These are phyloP conservation scores for Callithrix jacchus DNA, from an alignment of 2,113 vertebrate genomes.

Conservation along the genomic window DNA sequence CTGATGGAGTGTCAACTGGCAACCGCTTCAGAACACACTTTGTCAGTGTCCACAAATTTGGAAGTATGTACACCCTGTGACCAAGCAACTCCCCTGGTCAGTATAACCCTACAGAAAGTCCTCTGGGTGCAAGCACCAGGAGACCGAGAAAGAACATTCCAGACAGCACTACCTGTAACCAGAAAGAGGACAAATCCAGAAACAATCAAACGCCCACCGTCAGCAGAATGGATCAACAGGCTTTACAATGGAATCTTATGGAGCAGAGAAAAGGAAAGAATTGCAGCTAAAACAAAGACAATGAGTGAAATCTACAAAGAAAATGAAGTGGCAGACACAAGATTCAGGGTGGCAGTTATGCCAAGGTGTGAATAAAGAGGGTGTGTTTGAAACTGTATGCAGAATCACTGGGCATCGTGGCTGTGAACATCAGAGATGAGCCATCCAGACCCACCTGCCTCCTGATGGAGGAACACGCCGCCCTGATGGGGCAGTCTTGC, in stretches of 20 bases:
- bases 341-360: background rate
- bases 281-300: accelerated
- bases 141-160: background rate
- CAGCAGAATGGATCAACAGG: too few species aligned
- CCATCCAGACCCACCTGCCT: too few species aligned
- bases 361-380: background rate
- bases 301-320: accelerated
- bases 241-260: accelerated
- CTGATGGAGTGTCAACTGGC: background rate
- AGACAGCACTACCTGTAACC: background rate
- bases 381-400: background rate
- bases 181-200: background rate
- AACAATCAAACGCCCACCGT: background rate
- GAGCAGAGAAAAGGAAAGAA: background rate
- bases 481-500: accelerated
- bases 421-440: accelerated
- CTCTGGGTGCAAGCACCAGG: background rate
- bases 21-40: background rate
- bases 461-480: accelerated
- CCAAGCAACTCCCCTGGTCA: background rate
- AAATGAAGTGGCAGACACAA: background rate
- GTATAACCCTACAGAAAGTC: background rate
- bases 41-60: accelerated
- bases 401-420: background rate
- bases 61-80: accelerated